phyloP scores from a whole-genome alignment of 2,888 invertebrate genomes.

The Panopea generosa region DNA sequence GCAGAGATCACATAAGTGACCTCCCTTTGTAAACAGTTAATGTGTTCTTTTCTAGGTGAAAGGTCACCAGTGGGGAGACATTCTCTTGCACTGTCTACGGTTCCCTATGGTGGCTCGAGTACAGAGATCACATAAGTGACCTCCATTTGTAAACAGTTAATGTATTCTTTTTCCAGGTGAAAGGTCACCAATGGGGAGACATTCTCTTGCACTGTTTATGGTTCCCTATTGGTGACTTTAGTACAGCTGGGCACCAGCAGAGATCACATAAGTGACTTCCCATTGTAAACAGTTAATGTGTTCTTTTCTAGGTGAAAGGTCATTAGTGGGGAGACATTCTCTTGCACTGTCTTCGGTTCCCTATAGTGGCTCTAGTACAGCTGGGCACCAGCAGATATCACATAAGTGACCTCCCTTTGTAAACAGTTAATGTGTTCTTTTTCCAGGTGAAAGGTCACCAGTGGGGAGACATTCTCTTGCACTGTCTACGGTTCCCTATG shows the following conservation, averaged over 20 bases:
- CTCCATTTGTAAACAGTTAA: too few relatives aligned
- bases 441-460: slow-evolving; percentile 59
- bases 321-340: slow-evolving; percentile 67
- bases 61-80: slow-evolving; percentile 65
- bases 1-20: slow-evolving; percentile 73
- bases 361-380: slow-evolving; percentile 32
- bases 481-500: slow-evolving; percentile 69
- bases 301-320: slow-evolving; percentile 51
- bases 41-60: slow-evolving; percentile 56
- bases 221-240: slow-evolving; percentile 57
- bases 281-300: too few relatives aligned
- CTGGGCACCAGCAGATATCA: slow-evolving; percentile 61
- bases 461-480: slow-evolving; percentile 69
- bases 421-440: too few relatives aligned
- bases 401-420: too few relatives aligned
- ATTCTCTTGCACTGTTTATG: slow-evolving; percentile 71
- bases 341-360: slow-evolving; percentile 72
- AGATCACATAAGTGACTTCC: slow-evolving; percentile 76
- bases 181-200: slow-evolving; percentile 62
- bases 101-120: slow-evolving; percentile 55
- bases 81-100: slow-evolving; percentile 71
- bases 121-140: too few relatives aligned
- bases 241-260: slow-evolving; percentile 49
- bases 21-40: too few relatives aligned
- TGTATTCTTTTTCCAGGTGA: slow-evolving; percentile 49